Conservation (phyloP, 92 coral and sea anemone species). For the Actinostola sp. region DNA sequence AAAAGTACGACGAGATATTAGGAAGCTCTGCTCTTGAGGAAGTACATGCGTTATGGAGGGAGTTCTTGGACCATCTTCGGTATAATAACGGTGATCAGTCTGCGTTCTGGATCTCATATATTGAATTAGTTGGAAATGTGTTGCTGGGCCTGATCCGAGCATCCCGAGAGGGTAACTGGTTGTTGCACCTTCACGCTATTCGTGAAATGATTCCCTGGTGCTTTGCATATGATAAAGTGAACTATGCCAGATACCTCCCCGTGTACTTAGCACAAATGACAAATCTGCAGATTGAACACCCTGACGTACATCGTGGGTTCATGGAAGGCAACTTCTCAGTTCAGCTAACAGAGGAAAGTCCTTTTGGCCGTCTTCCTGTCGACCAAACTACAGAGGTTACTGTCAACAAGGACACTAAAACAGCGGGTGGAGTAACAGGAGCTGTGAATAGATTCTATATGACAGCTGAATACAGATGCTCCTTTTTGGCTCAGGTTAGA, state of each 20-base stretch:
- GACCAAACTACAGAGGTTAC: conserved; percentile 62
- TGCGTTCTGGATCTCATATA: conserved; percentile 58
- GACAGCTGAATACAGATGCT: conserved; percentile 68
- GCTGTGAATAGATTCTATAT: conserved; percentile 53
- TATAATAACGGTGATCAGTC: conserved; percentile 45
- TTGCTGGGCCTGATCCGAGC: conserved; percentile 38
- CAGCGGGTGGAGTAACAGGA: conserved; percentile 51
- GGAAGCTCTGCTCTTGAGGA: conserved; percentile 27
- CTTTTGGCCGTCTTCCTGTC: conserved; percentile 56
- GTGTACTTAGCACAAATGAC: conserved; percentile 51
- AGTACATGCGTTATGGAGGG: conserved; percentile 27
- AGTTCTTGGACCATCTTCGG: conserved; percentile 34
- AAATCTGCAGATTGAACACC: conserved; percentile 42
- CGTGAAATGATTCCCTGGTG: too few species aligned
- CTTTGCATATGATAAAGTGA: conserved; percentile 63
- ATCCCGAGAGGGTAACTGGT: conserved; percentile 61
- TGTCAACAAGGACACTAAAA: conserved; percentile 55
- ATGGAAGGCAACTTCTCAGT: conserved; percentile 38
- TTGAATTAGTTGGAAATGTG: conserved; percentile 42
- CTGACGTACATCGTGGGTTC: conserved; percentile 24
- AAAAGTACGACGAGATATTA: conserved; percentile 29
- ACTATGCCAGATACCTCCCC: conserved; percentile 44
- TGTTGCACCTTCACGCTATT: conserved; percentile 47
- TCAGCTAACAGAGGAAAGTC: conserved; percentile 33
- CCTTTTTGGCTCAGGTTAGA: conserved; percentile 32